phyloP scores from a whole-genome alignment of 2,797 vertebrate genomes.

The Lates japonicus region DNA sequence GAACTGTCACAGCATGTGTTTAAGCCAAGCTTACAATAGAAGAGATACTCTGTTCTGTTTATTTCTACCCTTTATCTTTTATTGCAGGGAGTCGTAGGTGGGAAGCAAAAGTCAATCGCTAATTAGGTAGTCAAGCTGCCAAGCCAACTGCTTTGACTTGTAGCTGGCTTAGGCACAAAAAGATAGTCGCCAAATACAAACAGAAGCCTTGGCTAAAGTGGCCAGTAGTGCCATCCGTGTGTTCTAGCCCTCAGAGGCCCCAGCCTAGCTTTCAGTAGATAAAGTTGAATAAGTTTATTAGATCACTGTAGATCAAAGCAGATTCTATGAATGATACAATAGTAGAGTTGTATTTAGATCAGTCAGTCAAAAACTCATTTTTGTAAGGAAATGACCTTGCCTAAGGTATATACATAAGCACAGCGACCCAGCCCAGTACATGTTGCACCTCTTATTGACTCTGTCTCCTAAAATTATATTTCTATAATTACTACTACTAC shows the following conservation, averaged over 20 bases:
- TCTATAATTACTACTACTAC: no score
- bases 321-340: slow-evolving; percentile 9
- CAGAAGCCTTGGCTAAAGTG: slow-evolving; percentile 31
- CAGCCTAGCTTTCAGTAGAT: slow-evolving; percentile 48
- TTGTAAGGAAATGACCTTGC: neutral
- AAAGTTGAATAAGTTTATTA: slow-evolving; percentile 43
- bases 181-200: no score
- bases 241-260: slow-evolving; percentile 48
- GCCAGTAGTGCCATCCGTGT: slow-evolving; percentile 56
- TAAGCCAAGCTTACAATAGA: neutral
- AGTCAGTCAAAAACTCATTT: neutral
- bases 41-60: neutral
- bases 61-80: slow-evolving; percentile 1
- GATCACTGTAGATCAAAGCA: slow-evolving; percentile 19
- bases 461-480: no score
- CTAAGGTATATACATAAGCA: no score
- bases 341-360: neutral
- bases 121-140: slow-evolving; percentile 24
- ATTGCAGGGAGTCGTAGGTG: slow-evolving; percentile 25
- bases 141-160: slow-evolving; percentile 25
- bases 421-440: no score
- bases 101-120: slow-evolving; percentile 26
- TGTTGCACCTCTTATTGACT: no score
- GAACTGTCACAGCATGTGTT: no score
- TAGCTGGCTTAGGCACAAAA: no score